Base-by-base conservation (phyloP, 2,888 invertebrate species). In the Polymixis flavicincta region DNA sequence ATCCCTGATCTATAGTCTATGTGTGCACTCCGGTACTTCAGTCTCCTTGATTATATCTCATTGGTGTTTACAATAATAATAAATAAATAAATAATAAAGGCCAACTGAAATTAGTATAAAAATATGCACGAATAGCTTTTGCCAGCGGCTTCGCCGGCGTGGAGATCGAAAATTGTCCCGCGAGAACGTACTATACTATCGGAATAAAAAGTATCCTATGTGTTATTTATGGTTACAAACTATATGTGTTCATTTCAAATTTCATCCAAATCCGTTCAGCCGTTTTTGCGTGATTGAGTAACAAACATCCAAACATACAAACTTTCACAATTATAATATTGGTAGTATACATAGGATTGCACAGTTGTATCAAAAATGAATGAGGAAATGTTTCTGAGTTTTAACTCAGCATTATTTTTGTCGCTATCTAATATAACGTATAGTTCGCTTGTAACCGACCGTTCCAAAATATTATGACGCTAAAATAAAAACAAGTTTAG, bases 401-500 rank as follows among this genome's bases (percentile, higher is more conserved):
- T 14, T 57, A 45, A 45, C 7, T 68, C 14, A 28, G 64, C n/a
- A 14, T 17, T 14, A 37, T 52, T 28, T 52, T 11, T 42, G 37
- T 63, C 5, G 28, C 19, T 45, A 32, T 13, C 8, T 70, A 11
- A n/a, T 55, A 17, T 57, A 25, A 57, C 5, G 9, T 9, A 5
- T 25, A 9, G 17, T 11, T 61, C 48, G 25, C 8, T 61, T n/a
- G 28, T 55, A n/a, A 61, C 32, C 7, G 28, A 9, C 57, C 11
- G 19, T 11, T 54, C 11, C 28, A 50, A 50, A 42, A 73, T 59
- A 59, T 45, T n/a, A 32, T n/a, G 42, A 69, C 48, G 48, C 6
- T 50, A 50, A 52, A 52, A 54, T 65, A 60, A 52, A 63, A 55
- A 63, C 60, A 45, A 52, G 65, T 72, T 59, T 52, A 64, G 42